A percentile compares a stretch with the other conserved stretches of the same genome.
These are phyloP conservation scores for Hucho hucho DNA, from an alignment of 2,113 vertebrate species.

Conservation along the genomic window DNA sequence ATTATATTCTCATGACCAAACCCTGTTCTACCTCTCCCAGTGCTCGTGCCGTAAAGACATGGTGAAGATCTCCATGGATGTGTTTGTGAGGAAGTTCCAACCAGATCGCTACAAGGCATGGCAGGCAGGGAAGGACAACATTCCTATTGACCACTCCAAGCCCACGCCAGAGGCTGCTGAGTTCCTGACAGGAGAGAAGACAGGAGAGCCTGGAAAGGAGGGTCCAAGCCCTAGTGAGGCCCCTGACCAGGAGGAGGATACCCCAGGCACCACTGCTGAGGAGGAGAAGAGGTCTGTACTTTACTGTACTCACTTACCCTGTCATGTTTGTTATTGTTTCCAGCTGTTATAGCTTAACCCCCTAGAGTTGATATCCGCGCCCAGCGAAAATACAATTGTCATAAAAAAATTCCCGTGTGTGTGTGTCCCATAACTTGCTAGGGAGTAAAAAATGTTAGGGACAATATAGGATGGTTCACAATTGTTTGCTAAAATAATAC, in stretches of 20 bases:
- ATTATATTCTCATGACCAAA: neutral
- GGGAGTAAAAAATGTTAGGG: no score
- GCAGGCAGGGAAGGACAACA: conserved; percentile 89
- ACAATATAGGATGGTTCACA: no score
- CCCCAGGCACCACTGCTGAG: neutral
- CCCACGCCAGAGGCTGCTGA: conserved; percentile 85
- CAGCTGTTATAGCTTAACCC: no score
- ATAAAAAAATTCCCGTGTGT: no score
- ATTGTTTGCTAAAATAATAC: no score
- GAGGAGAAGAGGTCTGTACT: neutral
- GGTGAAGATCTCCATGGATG: conserved; percentile 98
- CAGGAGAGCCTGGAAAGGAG: conserved; percentile 23
- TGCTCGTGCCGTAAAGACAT: conserved; percentile 96
- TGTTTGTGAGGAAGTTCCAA: conserved; percentile 94
- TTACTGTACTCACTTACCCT: no score
- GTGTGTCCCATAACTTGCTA: no score
- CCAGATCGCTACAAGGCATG: conserved; percentile 94
- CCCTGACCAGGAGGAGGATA: conserved; percentile 7
- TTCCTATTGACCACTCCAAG: conserved; percentile 86
- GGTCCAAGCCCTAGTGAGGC: conserved; percentile 1
- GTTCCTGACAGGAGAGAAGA: conserved; percentile 71
- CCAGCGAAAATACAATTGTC: no score
- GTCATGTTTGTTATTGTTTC: no score
- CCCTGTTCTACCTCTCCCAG: conserved; percentile 63
- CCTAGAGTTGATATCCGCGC: no score